Conservation (phyloP, 2,113 vertebrate species). For the Girardinichthys multiradiatus region DNA sequence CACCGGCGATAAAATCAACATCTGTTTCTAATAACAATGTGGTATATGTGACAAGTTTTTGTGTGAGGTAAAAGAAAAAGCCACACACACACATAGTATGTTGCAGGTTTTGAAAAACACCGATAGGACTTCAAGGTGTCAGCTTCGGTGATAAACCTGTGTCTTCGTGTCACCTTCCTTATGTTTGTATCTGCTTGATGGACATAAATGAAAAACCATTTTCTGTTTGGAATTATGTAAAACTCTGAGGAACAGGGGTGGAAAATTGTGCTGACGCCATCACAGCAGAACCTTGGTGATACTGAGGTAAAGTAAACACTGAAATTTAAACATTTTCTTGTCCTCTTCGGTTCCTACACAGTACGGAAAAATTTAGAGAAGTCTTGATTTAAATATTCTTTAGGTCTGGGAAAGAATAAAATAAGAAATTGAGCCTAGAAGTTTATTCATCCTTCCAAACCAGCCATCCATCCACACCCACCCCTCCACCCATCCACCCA, state of each 20-base stretch:
- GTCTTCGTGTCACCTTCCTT: constrained; percentile 66
- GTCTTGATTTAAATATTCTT: too few relatives aligned
- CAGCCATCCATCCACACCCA: too few relatives aligned
- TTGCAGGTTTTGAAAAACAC: constrained; percentile 43
- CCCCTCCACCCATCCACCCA: too few relatives aligned
- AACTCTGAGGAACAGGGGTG: constrained; percentile 41
- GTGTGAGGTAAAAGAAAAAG: constrained; percentile 39
- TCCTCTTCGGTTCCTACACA: too few relatives aligned
- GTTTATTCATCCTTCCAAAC: too few relatives aligned
- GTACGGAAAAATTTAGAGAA: too few relatives aligned
- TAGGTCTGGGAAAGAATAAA: too few relatives aligned
- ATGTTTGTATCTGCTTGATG: constrained; percentile 63
- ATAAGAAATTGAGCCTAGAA: too few relatives aligned
- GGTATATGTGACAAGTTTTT: constrained; percentile 75
- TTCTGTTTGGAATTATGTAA: constrained; percentile 49
- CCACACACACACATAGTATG: constrained; percentile 42
- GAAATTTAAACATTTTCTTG: background rate
- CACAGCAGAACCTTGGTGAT: constrained; percentile 13
- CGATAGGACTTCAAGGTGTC: constrained; percentile 71
- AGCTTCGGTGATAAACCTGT: constrained; percentile 62
- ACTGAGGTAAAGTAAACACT: background rate
- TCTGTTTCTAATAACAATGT: constrained; percentile 80
- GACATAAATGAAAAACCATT: constrained; percentile 64
- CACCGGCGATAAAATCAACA: constrained; percentile 74
- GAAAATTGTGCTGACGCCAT: constrained; percentile 45